These are phyloP conservation scores for Rhogogaster chlorosoma DNA, from an alignment of 2,888 invertebrate species.

Conservation along the genomic window DNA sequence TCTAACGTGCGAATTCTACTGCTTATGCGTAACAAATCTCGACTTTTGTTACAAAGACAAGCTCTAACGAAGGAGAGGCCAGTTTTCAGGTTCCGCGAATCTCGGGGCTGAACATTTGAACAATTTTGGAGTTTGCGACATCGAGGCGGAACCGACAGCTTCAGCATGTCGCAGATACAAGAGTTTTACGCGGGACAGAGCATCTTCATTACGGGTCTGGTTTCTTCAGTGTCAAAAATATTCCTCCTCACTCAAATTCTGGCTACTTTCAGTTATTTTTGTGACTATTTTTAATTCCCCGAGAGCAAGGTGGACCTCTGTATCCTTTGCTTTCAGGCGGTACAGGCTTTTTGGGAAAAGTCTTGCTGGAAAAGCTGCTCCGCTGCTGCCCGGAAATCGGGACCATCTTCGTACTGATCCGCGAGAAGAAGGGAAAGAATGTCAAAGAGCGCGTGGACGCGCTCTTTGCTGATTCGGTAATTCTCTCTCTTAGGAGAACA, in stretches of 20 bases:
- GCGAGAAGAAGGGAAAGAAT: conserved; percentile 55
- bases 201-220: conserved; percentile 58
- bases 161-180: conserved; percentile 55
- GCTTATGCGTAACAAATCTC: neutral
- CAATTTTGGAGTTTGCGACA: neutral
- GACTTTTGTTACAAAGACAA: neutral
- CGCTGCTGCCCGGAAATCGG: conserved; percentile 57
- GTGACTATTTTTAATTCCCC: no score
- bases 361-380: conserved; percentile 59
- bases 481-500: no score
- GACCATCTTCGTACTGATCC: conserved; percentile 58
- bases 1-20: neutral
- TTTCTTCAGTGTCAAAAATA: neutral
- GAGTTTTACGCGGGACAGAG: conserved; percentile 56
- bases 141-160: neutral
- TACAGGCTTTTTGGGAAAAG: conserved; percentile 61
- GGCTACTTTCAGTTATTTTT: no score
- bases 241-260: no score
- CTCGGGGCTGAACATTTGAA: neutral
- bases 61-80: neutral
- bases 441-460: conserved; percentile 54
- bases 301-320: no score
- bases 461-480: conserved; percentile 55
- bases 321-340: conserved; percentile 52
- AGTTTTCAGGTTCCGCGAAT: neutral